A percentile compares a stretch with the other conserved stretches of the same genome.
phyloP scores from a whole-genome alignment of 2,797 vertebrate species.

The Smutsia temminckii region DNA sequence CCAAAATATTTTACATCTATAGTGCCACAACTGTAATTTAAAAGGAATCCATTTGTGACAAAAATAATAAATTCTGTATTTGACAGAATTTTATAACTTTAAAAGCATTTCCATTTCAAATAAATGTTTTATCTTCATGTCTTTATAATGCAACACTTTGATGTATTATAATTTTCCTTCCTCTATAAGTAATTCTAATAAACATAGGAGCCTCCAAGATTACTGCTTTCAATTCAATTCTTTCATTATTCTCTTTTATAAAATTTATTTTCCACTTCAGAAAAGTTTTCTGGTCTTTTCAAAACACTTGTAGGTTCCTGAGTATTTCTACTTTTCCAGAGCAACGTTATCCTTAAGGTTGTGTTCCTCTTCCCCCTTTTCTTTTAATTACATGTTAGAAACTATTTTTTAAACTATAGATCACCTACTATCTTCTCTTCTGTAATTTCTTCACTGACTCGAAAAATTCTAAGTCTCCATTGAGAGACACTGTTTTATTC shows the following conservation, averaged over 20 bases:
- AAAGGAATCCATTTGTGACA: neutral
- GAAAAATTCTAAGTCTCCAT: neutral
- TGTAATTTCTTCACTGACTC: neutral
- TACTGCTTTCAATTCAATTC: neutral
- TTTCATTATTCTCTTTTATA: neutral
- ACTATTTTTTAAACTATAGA: neutral
- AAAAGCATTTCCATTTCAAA: conserved; percentile 42
- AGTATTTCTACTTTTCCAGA: neutral
- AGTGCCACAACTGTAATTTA: neutral
- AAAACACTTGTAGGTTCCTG: neutral
- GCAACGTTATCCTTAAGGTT: neutral
- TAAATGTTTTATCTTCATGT: neutral
- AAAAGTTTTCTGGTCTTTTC: neutral
- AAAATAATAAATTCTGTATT: conserved; percentile 6
- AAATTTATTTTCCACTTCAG: neutral
- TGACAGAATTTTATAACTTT: conserved; percentile 5
- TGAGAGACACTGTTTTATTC: neutral
- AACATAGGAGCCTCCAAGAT: neutral
- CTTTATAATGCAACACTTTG: conserved; percentile 4
- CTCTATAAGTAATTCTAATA: conserved; percentile 11
- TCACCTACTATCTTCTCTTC: neutral
- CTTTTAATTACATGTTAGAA: neutral
- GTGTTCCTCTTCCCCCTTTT: neutral
- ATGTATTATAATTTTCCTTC: neutral
- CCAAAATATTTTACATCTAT: neutral